phyloP scores from a whole-genome alignment of 2,888 invertebrate species.

The Apotomis capreana region DNA sequence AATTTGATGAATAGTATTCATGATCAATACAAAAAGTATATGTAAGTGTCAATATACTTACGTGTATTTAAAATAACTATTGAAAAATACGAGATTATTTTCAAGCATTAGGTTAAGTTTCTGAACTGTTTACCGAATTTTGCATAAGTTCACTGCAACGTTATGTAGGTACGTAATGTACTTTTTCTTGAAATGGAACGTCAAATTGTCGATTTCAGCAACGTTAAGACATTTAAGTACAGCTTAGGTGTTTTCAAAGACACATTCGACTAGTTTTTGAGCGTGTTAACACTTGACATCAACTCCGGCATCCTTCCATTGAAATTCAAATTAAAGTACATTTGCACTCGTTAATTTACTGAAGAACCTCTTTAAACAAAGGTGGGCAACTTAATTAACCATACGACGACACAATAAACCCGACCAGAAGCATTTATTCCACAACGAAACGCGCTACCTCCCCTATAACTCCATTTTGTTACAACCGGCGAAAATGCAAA shows the following conservation, averaged over 20 bases:
- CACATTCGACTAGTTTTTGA: neutral
- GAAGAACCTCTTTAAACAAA: slow-evolving; percentile 10
- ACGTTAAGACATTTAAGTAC: too few relatives aligned
- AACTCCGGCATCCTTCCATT: neutral
- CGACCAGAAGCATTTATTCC: slow-evolving; percentile 15
- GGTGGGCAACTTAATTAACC: slow-evolving; percentile 8
- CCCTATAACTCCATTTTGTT: slow-evolving; percentile 31
- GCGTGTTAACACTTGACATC: slow-evolving; percentile 6
- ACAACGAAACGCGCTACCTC: slow-evolving; percentile 4
- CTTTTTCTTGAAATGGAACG: too few relatives aligned
- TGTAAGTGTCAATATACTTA: too few relatives aligned
- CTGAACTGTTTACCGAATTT: too few relatives aligned
- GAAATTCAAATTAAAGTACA: slow-evolving; percentile 4
- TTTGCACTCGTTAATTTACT: neutral
- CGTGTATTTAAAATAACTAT: too few relatives aligned
- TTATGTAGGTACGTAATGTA: too few relatives aligned
- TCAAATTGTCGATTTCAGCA: too few relatives aligned
- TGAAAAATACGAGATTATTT: too few relatives aligned
- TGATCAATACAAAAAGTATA: too few relatives aligned
- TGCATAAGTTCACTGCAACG: too few relatives aligned
- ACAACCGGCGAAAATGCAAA: slow-evolving; percentile 39
- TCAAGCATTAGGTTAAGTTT: too few relatives aligned
- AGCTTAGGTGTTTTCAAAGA: neutral
- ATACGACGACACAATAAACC: slow-evolving; percentile 3
- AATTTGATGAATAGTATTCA: too few relatives aligned